Base-by-base conservation (phyloP, 2,888 invertebrate species). In the Drosophila barbarae region DNA sequence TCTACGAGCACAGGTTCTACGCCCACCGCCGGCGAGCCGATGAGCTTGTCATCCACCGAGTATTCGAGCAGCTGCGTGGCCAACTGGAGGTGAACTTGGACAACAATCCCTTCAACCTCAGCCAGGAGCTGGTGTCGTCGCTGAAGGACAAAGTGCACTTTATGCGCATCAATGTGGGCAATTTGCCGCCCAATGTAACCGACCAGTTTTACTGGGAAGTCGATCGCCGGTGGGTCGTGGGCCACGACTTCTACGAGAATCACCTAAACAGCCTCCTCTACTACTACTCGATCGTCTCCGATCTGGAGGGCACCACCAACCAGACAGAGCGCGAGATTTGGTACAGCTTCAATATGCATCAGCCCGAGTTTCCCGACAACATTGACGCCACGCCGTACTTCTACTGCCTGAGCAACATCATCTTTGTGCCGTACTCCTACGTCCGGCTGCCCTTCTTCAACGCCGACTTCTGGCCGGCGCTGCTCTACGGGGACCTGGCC, bases 311-410 rank as follows among this genome's bases (percentile, higher is more conserved):
- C 4, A 70, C 36, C 5, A 12, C 13, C 8, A 56, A 74, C 15
- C 53, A 41, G 5, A 34, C 57, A 0, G 7, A 64, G 39, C 59
- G 56, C 5, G 41, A 57, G 4, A 41, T 74, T 5, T 82, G 78
- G 77, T 76, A 79, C 47, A 74, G 77, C 23, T 87, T 87, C 35
- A 83, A 85, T 30, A 63, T 82, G 47, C 86, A 87, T 36, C 72
- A 61, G 15, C 87, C 87, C 1, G 72, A 74, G n/a, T 71, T 85
- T 35, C 44, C 61, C 6, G 87, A 87, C 34, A 82, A 77, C 30
- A 67, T 86, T 6, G 85, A 86, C 55, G 77, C 84, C 32, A 87
- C 87, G 5, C 85, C 87, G 2, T 85, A 86, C 63, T 87, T 83
- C 49, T 80, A 74, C 18, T 77, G 78, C 23, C 69, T 73, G 12